Evolutionary conservation across 2,888 invertebrate genomes (phyloP).

Genomic region (Cheiracanthium punctorium): DNA sequence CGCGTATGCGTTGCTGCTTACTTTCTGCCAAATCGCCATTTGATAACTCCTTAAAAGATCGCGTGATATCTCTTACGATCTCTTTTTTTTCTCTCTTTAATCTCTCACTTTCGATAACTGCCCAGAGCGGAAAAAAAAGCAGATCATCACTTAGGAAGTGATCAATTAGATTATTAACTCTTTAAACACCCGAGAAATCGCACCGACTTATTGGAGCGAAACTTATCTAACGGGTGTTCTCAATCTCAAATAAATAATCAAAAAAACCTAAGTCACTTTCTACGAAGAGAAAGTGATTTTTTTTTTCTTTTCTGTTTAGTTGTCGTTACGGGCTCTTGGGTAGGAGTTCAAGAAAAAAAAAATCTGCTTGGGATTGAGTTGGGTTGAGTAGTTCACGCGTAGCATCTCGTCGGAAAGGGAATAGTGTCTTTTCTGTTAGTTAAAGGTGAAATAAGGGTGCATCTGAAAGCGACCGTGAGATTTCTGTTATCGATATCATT

Average conservation of each 20-base stretch:
- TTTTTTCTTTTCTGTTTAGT: background rate
- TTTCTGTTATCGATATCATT: background rate
- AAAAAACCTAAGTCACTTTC: background rate
- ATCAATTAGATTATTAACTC: conserved; percentile 3
- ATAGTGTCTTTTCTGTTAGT: background rate
- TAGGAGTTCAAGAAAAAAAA: background rate
- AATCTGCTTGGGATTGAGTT: background rate
- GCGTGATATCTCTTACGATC: background rate
- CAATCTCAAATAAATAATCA: background rate
- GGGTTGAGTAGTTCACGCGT: background rate
- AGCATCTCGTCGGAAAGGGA: background rate
- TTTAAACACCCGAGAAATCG: background rate
- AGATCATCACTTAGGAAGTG: background rate
- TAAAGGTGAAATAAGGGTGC: background rate
- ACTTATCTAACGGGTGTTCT: conserved; percentile 2
- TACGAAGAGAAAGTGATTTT: background rate
- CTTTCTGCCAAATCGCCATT: background rate
- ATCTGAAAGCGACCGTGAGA: background rate
- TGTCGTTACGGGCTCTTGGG: background rate
- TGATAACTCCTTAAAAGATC: background rate
- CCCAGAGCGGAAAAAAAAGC: background rate
- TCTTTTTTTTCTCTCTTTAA: background rate
- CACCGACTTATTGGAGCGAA: background rate
- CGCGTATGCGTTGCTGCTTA: no score
- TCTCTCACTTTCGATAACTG: background rate